Evolutionary conservation across 1,140 invertebrate species (phyloP), one percentile per base, ranked within the genome.

Genomic region (Eubasilissa regina): DNA sequence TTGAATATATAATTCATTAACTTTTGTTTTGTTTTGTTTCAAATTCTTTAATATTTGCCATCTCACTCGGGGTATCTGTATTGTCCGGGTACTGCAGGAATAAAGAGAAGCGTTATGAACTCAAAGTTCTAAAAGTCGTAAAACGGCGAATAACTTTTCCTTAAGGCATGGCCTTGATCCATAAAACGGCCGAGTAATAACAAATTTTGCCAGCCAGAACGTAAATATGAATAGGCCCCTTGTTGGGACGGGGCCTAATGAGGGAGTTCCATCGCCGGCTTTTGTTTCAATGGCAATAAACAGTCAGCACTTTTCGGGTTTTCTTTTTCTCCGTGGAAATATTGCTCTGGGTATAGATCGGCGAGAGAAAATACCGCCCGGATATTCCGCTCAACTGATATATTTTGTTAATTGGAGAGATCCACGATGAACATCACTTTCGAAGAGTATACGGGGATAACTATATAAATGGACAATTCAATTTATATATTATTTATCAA

Each of bases 161-260:
- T 21, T 43, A n/a, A 12, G 48, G 11, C 48, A 9, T 3, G 10
- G 58, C 58, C 60, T 44, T 64, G 19, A 64, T 64, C 60, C 60
- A 64, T n/a, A 21, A 13, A 64, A 64, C 25, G 35, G 25, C n/a
- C 17, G 17, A 13, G 21, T 64, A 64, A 64, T 64, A 64, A 64
- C 35, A 43, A 64, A 44, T 43, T n/a, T 0, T 25, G 1, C 15
- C 13, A 13, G 19, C 35, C 19, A 43, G 60, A 35, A 64, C 60
- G 35, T 64, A n/a, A 64, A 64, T 64, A 64, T 13, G 35, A 62
- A 64, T 64, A 12, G 19, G 10, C 35, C 11, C 25, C 60, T 64
- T 25, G 60, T 64, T 25, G 60, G 60, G 0, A 8, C 9, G 35
- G 35, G 60, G 60, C 25, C 60, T 64, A 64, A 64, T 64, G 60